Evolutionary conservation across 2,888 invertebrate genomes (phyloP).

Genomic region (Yponomeuta malinellus): DNA sequence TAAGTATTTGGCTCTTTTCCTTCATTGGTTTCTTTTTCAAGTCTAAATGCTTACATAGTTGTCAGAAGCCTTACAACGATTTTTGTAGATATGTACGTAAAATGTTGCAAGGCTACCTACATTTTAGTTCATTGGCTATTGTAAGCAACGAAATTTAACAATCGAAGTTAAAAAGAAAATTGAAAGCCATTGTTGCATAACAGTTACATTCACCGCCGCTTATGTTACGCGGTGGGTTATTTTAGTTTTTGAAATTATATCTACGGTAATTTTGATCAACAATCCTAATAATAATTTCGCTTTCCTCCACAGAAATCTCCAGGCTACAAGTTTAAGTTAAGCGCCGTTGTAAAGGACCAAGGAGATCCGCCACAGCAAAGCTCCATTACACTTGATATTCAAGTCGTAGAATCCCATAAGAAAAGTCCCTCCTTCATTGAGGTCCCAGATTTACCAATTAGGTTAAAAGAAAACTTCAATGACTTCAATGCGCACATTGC

Average conservation of each 20-base stretch:
- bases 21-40: background rate
- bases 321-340: constrained; percentile 80
- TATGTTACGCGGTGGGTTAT: too few species aligned
- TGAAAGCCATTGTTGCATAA: too few species aligned
- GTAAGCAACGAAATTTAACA: too few species aligned
- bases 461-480: constrained; percentile 83
- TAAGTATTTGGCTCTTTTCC: constrained; percentile 50
- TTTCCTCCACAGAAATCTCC: constrained; percentile 71
- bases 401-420: constrained; percentile 91
- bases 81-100: too few species aligned
- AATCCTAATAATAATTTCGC: constrained; percentile 8
- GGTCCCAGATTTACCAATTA: constrained; percentile 76
- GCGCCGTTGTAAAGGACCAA: constrained; percentile 86
- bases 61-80: too few species aligned
- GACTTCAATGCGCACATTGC: constrained; percentile 83
- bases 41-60: too few species aligned
- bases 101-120: too few species aligned
- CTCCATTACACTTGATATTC: constrained; percentile 86
- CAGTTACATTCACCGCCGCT: too few species aligned
- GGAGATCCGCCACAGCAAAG: constrained; percentile 80
- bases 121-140: too few species aligned
- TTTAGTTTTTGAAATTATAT: too few species aligned
- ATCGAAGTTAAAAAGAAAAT: too few species aligned
- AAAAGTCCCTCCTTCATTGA: constrained; percentile 85
- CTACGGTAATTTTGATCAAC: too few species aligned